These are phyloP conservation scores for Catonia carolina DNA, from an alignment of 2,888 invertebrate genomes.

Conservation along the genomic window DNA sequence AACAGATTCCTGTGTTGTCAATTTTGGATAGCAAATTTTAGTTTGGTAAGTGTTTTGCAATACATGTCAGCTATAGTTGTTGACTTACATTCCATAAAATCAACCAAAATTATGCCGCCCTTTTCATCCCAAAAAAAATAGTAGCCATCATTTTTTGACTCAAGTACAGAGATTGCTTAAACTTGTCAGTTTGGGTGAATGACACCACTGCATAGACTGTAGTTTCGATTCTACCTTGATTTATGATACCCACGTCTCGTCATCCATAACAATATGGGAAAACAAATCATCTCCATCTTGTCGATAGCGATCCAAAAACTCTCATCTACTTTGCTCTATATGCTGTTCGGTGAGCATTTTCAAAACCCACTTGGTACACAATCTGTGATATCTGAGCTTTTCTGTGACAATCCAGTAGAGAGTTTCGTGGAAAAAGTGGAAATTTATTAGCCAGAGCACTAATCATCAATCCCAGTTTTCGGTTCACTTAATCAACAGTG, in stretches of 20 bases:
- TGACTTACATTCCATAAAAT: background rate
- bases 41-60: too few relatives aligned
- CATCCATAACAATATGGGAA: slow-evolving; percentile 17
- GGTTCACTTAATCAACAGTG: slow-evolving; percentile 1
- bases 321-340: slow-evolving; percentile 16
- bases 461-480: slow-evolving; percentile 5
- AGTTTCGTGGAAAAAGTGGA: background rate
- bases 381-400: slow-evolving; percentile 11
- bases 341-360: slow-evolving; percentile 20
- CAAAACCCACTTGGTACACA: slow-evolving; percentile 22
- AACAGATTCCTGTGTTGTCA: too few relatives aligned
- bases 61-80: background rate
- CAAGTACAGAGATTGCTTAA: slow-evolving; percentile 1
- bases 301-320: slow-evolving; percentile 20
- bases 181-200: slow-evolving; percentile 1
- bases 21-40: too few relatives aligned
- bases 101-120: background rate
- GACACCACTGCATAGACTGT: slow-evolving; percentile 16
- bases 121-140: background rate
- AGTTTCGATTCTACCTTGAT: slow-evolving; percentile 21
- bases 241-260: slow-evolving; percentile 20
- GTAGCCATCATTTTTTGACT: slow-evolving; percentile 11
- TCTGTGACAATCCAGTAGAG: slow-evolving; percentile 15
- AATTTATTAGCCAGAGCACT: slow-evolving; percentile 1
- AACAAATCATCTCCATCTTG: slow-evolving; percentile 24